phyloP scores from a whole-genome alignment of 2,888 invertebrate genomes.

The Agriopis aurantiaria region DNA sequence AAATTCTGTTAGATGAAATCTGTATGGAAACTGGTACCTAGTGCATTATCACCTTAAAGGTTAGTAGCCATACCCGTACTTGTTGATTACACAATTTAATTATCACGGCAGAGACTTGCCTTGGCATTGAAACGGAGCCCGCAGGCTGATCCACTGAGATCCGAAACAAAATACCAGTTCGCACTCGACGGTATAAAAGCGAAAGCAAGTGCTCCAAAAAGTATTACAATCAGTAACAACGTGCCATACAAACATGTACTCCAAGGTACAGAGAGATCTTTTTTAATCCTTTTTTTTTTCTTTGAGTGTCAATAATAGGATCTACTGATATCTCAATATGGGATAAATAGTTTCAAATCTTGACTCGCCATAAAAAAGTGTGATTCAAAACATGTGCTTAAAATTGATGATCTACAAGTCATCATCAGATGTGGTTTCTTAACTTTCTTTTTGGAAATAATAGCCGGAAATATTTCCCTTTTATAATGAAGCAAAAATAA shows the following conservation, averaged over 20 bases:
- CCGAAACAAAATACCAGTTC: constrained; percentile 65
- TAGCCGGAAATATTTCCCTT: too few species aligned
- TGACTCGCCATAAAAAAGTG: not conserved
- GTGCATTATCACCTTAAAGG: constrained; percentile 25
- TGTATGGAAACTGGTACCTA: not conserved
- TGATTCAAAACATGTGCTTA: not conserved
- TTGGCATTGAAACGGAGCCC: constrained; percentile 74
- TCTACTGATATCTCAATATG: not conserved
- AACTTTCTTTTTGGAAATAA: too few species aligned
- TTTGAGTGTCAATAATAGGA: not conserved
- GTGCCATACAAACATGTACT: constrained; percentile 78
- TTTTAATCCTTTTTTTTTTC: constrained; percentile 30
- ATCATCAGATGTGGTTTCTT: too few species aligned
- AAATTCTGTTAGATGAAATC: not conserved
- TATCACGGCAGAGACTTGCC: constrained; percentile 58
- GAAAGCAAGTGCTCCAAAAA: constrained; percentile 72
- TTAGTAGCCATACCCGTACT: constrained; percentile 34
- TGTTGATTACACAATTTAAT: constrained; percentile 59
- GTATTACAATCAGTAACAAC: constrained; percentile 73
- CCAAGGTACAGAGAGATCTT: constrained; percentile 68
- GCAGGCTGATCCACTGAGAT: constrained; percentile 38
- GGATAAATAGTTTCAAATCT: not conserved
- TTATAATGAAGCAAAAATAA: too few species aligned
- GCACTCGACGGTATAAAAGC: constrained; percentile 75
- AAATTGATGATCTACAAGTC: not conserved